Percentiles rank a stretch among this genome's conserved stretches.
Conservation (phyloP, 53 echinoderm and acorn worm species). For the Temnopleurus reevesii region DNA sequence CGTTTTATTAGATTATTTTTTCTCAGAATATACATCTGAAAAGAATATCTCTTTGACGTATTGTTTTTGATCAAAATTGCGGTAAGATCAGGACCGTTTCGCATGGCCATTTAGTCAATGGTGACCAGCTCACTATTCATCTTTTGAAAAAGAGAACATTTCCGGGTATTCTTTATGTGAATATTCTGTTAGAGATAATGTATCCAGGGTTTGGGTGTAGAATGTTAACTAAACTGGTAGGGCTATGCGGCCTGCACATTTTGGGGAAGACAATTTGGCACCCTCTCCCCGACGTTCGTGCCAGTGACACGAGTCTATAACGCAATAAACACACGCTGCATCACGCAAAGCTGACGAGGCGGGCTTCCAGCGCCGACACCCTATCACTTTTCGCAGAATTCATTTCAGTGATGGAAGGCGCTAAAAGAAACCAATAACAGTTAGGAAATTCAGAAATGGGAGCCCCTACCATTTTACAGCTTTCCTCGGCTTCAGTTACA, state of each 20-base stretch:
- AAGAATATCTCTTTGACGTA: no score
- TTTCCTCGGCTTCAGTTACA: not conserved
- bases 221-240: no score
- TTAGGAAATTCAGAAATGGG: not conserved
- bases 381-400: not conserved
- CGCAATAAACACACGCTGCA: not conserved
- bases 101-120: no score
- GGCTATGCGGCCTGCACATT: not conserved
- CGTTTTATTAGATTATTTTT: no score
- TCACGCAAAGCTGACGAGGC: constrained; percentile 17
- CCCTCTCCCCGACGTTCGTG: constrained; percentile 9
- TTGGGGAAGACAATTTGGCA: constrained; percentile 9
- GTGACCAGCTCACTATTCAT: no score
- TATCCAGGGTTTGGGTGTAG: no score
- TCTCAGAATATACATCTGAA: no score
- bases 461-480: not conserved
- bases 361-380: not conserved
- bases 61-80: no score
- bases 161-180: no score
- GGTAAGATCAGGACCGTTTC: no score
- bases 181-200: no score
- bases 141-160: no score
- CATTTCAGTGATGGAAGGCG: not conserved
- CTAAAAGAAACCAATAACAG: not conserved
- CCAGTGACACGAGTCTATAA: not conserved